Conservation (phyloP, 1,140 invertebrate species). For the Geopemphigus sp. region DNA sequence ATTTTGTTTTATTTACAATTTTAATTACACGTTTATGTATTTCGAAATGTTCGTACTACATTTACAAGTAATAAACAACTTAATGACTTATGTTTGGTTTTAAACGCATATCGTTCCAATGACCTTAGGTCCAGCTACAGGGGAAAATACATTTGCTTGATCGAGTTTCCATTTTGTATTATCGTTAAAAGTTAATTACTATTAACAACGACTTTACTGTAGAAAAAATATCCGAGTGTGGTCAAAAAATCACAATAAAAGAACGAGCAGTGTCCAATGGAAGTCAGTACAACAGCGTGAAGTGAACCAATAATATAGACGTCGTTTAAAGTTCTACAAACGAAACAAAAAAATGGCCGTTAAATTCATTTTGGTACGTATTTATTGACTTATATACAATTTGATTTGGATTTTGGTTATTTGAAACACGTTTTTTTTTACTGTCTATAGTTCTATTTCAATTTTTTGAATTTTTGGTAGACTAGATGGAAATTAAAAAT, state of each 20-base stretch:
- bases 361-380: neutral
- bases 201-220: neutral
- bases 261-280: neutral
- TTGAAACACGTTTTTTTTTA: too few relatives aligned
- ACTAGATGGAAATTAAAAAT: too few relatives aligned
- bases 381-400: neutral
- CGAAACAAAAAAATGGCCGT: constrained; percentile 13
- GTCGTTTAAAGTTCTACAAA: neutral
- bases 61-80: too few relatives aligned
- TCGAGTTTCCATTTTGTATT: neutral
- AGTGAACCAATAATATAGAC: neutral
- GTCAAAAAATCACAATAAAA: constrained; percentile 8
- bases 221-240: neutral
- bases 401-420: neutral
- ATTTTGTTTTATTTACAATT: too few relatives aligned
- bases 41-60: too few relatives aligned
- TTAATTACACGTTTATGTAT: too few relatives aligned
- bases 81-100: too few relatives aligned
- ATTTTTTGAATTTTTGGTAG: too few relatives aligned
- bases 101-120: neutral
- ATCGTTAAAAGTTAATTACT: neutral
- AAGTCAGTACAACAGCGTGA: neutral
- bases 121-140: neutral
- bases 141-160: neutral
- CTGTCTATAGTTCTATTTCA: too few relatives aligned